Evolutionary conservation across 2,797 vertebrate species (phyloP).

Genomic region (Megaceryle alcyon): DNA sequence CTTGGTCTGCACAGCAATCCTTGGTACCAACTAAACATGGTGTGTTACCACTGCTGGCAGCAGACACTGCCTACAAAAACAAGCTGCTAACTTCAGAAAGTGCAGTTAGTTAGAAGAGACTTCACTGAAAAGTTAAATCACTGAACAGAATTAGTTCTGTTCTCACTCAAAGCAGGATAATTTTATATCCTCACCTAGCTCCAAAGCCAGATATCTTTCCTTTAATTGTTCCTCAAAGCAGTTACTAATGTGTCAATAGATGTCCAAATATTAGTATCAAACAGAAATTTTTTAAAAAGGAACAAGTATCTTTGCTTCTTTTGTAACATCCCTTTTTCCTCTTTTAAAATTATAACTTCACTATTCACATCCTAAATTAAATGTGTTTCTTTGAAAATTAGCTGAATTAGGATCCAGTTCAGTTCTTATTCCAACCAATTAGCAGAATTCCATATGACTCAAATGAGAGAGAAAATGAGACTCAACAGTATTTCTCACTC

Average conservation of each 20-base stretch:
- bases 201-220: neutral
- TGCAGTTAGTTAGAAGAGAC: too few species aligned
- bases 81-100: too few species aligned
- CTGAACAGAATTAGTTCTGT: too few species aligned
- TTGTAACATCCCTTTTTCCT: neutral
- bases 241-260: neutral
- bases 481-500: neutral
- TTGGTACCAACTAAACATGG: too few species aligned
- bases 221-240: neutral
- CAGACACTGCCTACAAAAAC: too few species aligned
- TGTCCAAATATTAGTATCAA: neutral
- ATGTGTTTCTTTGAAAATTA: neutral
- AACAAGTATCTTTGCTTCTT: neutral
- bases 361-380: neutral
- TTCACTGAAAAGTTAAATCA: too few species aligned
- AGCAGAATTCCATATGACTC: neutral
- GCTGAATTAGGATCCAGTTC: neutral
- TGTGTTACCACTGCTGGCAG: too few species aligned
- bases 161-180: too few species aligned
- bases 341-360: neutral
- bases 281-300: neutral
- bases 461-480: constrained; percentile 14
- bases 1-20: too few species aligned
- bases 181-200: neutral
- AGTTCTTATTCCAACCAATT: neutral